Evolutionary conservation across 37 sponge, comb jelly and placozoan species (phyloP), one percentile per base, ranked within the genome.

Genomic region (Bolinopsis microptera): DNA sequence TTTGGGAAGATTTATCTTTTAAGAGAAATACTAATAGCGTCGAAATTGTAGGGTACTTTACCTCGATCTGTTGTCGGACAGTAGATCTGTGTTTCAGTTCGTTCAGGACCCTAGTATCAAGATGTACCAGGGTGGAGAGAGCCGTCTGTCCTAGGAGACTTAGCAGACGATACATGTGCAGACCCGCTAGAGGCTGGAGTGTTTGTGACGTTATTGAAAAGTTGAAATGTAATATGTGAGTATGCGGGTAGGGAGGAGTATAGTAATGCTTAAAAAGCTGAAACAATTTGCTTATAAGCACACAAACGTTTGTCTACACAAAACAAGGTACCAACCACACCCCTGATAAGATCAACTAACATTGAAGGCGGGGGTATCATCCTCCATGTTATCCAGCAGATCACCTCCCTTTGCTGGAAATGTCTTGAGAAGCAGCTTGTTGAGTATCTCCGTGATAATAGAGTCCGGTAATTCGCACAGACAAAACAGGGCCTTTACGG

Each of bases 381-480:
- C 36, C 34, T 77, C 80, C 80, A 77, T 34, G 37, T 77, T 77
- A 18, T 77, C 80, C 9, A 77, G 36, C 1, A 77, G 22, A 32
- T 77, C 80, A 1, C 80, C 92, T 9, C 31, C 31, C 67, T 32
- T 25, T 21, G 92, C 67, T 8, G 69, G 69, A 67, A 92, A 41
- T 3, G 90, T 93, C 69, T 26, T 92, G 0, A 0, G 23, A 18
- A 68, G 48, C 35, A 97, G 38, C 16, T 38, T 38, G 83, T 94
- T 93, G 18, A 97, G 93, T n/a, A 97, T 72, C 0, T 22, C 21
- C 18, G 31, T 94, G 69, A 93, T 25, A 21, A 97, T 33, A 9
- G 28, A 9, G 31, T 96, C 95, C 0, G 98, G 98, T 0, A 94
- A 93, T 3, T 95, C 94, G 13, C 96, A 93, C 86, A 96, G 93